Evolutionary conservation across 2,113 vertebrate species (phyloP), one percentile per base, ranked within the genome.

Genomic region (Origma solitaria): DNA sequence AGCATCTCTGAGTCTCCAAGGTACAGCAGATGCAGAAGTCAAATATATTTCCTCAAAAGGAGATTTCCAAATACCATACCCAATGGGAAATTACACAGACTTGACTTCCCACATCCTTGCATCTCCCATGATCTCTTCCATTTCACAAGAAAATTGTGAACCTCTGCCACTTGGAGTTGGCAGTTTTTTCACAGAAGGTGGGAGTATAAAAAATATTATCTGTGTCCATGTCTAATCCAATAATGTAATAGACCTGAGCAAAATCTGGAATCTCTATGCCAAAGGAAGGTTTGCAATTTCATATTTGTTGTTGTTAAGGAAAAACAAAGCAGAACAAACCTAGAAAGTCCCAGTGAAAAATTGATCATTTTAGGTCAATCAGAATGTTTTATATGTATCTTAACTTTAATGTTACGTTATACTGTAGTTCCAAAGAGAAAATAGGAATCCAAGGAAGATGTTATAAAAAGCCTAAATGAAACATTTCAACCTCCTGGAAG

Each of bases 391-490:
- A 49, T 50, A 56, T 64, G 17, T 31, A 51, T 89, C 58, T 91
- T 85, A 71, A 71, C 78, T 87, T 89, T 24, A 79, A 68, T 40
- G 38, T 76, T 72, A 85, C 37, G 38, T 69, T 94, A 57, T n/a
- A 50, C 22, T 53, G 5, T 50, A 78, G 11, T 54, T 90, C 81
- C 47, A 80, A 77, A 77, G 50, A 93, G 50, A 88, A 90, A 95
- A 93, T 15, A 72, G 21, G 47, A 95, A 93, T 66, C 19, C 24
- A 80, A 80, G 53, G 15, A 80, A 93, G 31, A 92, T 1, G 3
- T 83, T 85, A 81, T 80, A 94, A 95, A 95, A 93, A 88, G 37
- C 23, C 47, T 78, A 88, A 83, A 86, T 53, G 30, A 90, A 92
- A 83, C 30, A 73, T 88, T 92, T 94, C 50, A 92, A 86, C 60